A percentile compares a stretch with the other conserved stretches of the same genome.
Conservation (phyloP, 2,888 invertebrate genomes). For the Chironomus riparius region DNA sequence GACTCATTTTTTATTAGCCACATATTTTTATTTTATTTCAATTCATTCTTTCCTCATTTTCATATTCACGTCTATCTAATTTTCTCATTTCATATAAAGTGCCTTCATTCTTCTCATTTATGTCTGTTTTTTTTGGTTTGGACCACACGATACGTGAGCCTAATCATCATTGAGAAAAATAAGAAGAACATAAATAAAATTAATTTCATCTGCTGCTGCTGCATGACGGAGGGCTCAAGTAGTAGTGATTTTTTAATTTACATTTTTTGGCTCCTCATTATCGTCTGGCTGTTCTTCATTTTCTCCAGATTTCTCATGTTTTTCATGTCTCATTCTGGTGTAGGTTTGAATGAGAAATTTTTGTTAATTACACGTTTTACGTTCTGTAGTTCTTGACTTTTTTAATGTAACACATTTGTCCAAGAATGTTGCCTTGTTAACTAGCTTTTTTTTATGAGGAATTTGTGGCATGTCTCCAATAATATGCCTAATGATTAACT, state of each 20-base stretch:
- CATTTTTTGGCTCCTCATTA: slow-evolving; percentile 26
- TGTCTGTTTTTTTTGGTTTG: neutral
- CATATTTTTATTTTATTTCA: neutral
- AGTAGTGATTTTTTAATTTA: slow-evolving; percentile 20
- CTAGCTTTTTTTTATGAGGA: neutral
- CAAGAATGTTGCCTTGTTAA: neutral
- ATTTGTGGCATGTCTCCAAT: neutral
- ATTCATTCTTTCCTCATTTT: neutral
- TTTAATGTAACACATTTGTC: neutral
- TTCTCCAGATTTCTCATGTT: neutral
- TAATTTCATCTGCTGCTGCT: neutral
- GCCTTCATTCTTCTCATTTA: neutral
- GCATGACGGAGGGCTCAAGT: neutral
- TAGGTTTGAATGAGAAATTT: neutral
- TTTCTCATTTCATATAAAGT: neutral
- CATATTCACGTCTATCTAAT: neutral
- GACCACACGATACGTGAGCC: slow-evolving; percentile 16
- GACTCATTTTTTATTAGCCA: neutral
- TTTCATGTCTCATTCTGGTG: neutral
- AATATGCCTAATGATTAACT: slow-evolving; percentile 16
- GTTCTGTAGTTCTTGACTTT: neutral
- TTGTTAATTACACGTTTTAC: neutral
- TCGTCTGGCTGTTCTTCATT: neutral
- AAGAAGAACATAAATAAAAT: neutral
- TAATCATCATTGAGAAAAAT: neutral